Evolutionary conservation across 2,113 vertebrate species (phyloP), one percentile per base, ranked within the genome.

Genomic region (Cinclus mexicanus): DNA sequence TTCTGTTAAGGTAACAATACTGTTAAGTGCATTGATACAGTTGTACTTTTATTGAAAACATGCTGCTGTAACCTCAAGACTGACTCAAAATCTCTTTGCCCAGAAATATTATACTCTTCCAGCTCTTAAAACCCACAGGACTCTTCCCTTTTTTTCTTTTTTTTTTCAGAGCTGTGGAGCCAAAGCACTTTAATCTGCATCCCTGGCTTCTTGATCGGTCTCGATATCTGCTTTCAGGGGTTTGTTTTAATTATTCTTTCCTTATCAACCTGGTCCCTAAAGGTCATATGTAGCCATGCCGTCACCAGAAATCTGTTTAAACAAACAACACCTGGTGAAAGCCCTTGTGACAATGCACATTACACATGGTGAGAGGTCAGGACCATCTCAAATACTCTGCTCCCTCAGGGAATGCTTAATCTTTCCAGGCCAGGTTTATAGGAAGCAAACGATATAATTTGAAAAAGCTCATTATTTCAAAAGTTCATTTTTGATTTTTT

Each of bases 301-400:
- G 9, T 89, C 86, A 90, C 35, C 68, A 92, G 86, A 81, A 86
- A 83, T 90, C 88, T 83, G 77, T 92, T 94, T 90, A 83, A 94
- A 91, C 85, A 93, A 97, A 76, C 78, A 96, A 13, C 90, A 91
- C 92, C 90, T 90, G 90, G 86, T 89, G 80, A 93, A 83, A 96
- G 42, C 67, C 77, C 64, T 84, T 78, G 80, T 88, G 84, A 92
- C 60, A 78, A 70, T 0, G 0, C 60, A 78, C 33, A 20, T 77
- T 67, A 52, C 60, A 52, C 1, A 0, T 5, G 17, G 64, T 44
- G 72, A 94, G 56, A 87, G 91, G 89, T 92, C 94, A 93, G 72
- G 77, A 84, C 64, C 20, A 9, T 89, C 65, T 87, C 65, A 87
- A 81, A 87, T 49, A 67, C n/a, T 61, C 44, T 29, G 13, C 17